phyloP scores from a whole-genome alignment of 2,888 invertebrate genomes.

The Drosophila robusta region DNA sequence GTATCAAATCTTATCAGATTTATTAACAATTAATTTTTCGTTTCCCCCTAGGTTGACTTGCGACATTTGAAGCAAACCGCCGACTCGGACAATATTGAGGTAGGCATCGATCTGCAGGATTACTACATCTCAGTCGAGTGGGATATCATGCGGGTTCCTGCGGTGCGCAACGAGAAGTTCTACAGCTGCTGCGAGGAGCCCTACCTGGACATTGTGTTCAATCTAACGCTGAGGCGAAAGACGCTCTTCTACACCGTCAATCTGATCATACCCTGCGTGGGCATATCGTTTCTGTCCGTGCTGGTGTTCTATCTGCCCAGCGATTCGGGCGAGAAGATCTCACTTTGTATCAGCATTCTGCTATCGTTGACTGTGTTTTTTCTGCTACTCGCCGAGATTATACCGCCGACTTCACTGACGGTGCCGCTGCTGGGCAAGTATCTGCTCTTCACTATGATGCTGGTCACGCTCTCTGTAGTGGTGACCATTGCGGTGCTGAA shows the following conservation, averaged over 20 bases:
- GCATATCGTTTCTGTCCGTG: conserved; percentile 98
- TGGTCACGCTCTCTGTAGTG: conserved; percentile 96
- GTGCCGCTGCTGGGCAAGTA: conserved; percentile 96
- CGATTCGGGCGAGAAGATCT: conserved; percentile 99
- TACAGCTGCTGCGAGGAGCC: conserved; percentile 99
- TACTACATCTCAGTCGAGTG: conserved; percentile 99
- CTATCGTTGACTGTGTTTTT: conserved; percentile 97
- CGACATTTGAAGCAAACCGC: conserved; percentile 94
- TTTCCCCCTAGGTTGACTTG: conserved; percentile 91
- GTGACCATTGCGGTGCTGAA: conserved; percentile 97
- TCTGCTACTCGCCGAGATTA: conserved; percentile 96
- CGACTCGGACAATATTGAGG: conserved; percentile 94
- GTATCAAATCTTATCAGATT: no score
- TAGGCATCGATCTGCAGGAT: conserved; percentile 96
- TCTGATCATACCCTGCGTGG: conserved; percentile 98
- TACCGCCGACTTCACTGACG: conserved; percentile 96
- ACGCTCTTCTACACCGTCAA: conserved; percentile 99
- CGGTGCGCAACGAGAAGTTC: conserved; percentile 95
- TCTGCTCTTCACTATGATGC: conserved; percentile 96
- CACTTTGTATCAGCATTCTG: conserved; percentile 96
- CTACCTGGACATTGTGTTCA: conserved; percentile 98
- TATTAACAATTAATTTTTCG: neutral
- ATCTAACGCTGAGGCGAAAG: conserved; percentile 96
- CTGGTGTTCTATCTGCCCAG: conserved; percentile 99
- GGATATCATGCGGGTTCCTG: conserved; percentile 98